Conservation (phyloP, 2,888 invertebrate genomes). For the Caenorhabditis sinica region DNA sequence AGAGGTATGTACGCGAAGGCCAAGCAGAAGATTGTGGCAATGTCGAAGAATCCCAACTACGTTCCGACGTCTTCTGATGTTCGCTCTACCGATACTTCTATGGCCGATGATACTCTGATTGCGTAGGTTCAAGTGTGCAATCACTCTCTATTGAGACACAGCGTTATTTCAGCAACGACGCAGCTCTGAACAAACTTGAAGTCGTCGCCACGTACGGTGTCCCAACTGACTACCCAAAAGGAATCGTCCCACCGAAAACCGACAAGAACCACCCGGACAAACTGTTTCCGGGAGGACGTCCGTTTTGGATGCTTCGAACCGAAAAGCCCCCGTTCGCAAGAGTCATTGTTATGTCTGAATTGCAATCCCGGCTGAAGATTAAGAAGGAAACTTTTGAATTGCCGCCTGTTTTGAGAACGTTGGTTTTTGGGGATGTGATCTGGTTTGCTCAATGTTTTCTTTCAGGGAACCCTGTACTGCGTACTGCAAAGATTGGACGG, state of each 20-base stretch:
- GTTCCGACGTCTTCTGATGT: neutral
- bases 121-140: slow-evolving; percentile 32
- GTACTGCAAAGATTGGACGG: slow-evolving; percentile 4
- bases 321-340: slow-evolving; percentile 49
- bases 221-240: slow-evolving; percentile 41
- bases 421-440: no score
- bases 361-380: slow-evolving; percentile 7
- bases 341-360: slow-evolving; percentile 34
- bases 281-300: slow-evolving; percentile 57
- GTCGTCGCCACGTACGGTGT: slow-evolving; percentile 35
- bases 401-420: neutral
- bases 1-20: slow-evolving; percentile 37
- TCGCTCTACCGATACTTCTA: neutral
- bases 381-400: neutral
- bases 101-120: slow-evolving; percentile 36
- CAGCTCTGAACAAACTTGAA: slow-evolving; percentile 21
- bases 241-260: slow-evolving; percentile 11
- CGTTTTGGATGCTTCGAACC: slow-evolving; percentile 43
- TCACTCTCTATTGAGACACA: no score
- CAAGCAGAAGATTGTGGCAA: slow-evolving; percentile 26
- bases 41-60: slow-evolving; percentile 42
- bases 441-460: no score
- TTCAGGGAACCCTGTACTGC: slow-evolving; percentile 17
- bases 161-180: slow-evolving; percentile 39
- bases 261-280: slow-evolving; percentile 44